These are phyloP conservation scores for Peribatodes rhomboidaria DNA, from an alignment of 2,888 invertebrate genomes.

Conservation along the genomic window DNA sequence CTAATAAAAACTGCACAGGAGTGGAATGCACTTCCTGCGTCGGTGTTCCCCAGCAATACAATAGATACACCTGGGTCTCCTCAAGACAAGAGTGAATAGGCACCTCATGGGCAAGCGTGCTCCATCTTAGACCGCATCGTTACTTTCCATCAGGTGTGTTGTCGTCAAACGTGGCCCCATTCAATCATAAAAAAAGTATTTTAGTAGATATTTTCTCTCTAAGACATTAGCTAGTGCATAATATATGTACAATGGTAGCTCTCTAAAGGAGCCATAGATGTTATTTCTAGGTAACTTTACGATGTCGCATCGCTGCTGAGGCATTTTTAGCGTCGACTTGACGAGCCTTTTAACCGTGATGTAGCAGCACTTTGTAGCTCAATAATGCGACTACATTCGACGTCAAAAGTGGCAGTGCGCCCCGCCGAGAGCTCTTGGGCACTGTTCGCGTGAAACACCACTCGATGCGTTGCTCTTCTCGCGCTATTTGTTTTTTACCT, in stretches of 20 bases:
- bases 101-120: too few species aligned
- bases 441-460: slow-evolving; percentile 48
- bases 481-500: slow-evolving; percentile 11
- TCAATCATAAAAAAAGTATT: too few species aligned
- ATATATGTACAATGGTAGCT: not conserved
- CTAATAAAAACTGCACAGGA: too few species aligned
- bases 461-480: slow-evolving; percentile 27
- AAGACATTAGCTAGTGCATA: too few species aligned
- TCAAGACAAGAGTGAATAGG: too few species aligned
- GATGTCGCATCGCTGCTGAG: slow-evolving; percentile 26
- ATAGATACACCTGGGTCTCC: too few species aligned
- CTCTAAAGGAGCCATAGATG: not conserved
- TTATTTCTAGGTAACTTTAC: slow-evolving; percentile 7
- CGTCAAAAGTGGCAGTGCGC: slow-evolving; percentile 60
- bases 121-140: too few species aligned
- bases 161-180: too few species aligned
- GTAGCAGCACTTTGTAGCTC: slow-evolving; percentile 69
- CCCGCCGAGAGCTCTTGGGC: slow-evolving; percentile 49
- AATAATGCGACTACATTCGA: slow-evolving; percentile 62
- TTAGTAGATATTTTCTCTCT: too few species aligned
- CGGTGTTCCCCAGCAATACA: too few species aligned
- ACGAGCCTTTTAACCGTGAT: slow-evolving; percentile 64
- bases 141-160: too few species aligned
- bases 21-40: too few species aligned
- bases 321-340: slow-evolving; percentile 52